A percentile compares a stretch with the other conserved stretches of the same genome.
Conservation (phyloP, 2,888 invertebrate genomes). For the Hirudinaria manillensis region DNA sequence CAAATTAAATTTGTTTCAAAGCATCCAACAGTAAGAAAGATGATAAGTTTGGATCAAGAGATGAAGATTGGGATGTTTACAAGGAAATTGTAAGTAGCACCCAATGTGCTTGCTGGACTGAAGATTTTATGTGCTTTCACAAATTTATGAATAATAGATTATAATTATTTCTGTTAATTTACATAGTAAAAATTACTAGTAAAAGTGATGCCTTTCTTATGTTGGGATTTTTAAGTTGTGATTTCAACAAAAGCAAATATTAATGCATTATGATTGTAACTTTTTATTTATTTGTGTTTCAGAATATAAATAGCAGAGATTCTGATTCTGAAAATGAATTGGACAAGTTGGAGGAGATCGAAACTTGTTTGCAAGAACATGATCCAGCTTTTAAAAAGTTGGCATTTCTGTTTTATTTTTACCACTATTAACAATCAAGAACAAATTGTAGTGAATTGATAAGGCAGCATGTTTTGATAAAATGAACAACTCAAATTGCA, state of each 20-base stretch:
- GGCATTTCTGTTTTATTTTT: constrained; percentile 10
- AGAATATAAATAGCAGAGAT: constrained; percentile 65
- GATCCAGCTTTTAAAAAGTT: constrained; percentile 66
- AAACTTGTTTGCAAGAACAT: constrained; percentile 74
- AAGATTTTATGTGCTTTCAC: too few relatives aligned
- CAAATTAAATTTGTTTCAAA: neutral
- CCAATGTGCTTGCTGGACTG: too few relatives aligned
- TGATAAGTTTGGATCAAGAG: constrained; percentile 80
- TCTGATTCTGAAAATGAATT: constrained; percentile 88
- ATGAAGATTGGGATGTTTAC: constrained; percentile 94
- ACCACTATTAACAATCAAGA: neutral
- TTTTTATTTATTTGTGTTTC: neutral
- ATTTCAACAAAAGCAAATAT: neutral
- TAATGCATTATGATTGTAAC: neutral
- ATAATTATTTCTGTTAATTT: too few relatives aligned
- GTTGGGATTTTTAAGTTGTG: neutral
- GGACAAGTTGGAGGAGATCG: constrained; percentile 77
- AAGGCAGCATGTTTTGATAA: too few relatives aligned
- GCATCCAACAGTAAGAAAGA: constrained; percentile 62
- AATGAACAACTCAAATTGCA: too few relatives aligned
- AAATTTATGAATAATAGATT: too few relatives aligned
- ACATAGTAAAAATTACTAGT: too few relatives aligned
- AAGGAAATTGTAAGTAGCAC: constrained; percentile 69
- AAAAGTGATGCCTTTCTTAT: too few relatives aligned
- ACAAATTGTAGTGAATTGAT: too few relatives aligned